Base-by-base conservation (phyloP, 2,113 vertebrate species). In the Polyodon spathula region DNA sequence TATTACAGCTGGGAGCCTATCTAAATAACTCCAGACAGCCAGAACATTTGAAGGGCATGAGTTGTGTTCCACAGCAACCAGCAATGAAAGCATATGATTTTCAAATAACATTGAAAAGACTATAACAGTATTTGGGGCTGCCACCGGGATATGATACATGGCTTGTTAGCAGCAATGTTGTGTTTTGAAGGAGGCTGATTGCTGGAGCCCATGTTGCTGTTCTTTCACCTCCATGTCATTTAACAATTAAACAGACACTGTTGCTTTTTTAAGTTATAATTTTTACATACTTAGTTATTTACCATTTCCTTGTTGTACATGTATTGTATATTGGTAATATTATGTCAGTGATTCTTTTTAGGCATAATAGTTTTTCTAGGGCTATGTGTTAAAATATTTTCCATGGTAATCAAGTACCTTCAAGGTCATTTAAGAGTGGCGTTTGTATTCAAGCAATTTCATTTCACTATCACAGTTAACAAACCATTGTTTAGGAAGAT, bases 11-110 rank as follows among this genome's bases (percentile, higher is more conserved):
- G 69, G 65, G 74, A 65, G 67, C 11, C 66, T 68, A 58, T 69
- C 64, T 71, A 66, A 71, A 68, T 59, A 61, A 61, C 69, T 70
- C 44, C 63, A 65, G 57, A 72, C 66, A 65, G 67, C 57, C 56
- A 53, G 68, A 72, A 73, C 37, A 52, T 77, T 71, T 79, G 73
- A 79, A 64, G 68, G 78, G 73, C 70, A 53, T n/a, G 65, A 14
- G 54, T 64, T 63, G 61, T 70, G 57, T 60, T 63, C 59, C 59
- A 10, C 16, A 54, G 56, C 64, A 66, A 16, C 42, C 60, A 63
- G 62, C 66, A 72, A 64, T 70, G 64, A 59, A 58, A 63, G 66
- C 61, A 40, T 68, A 6, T 66, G 67, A 67, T 70, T 72, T 73
- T 63, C 41, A 71, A 69, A 69, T 51, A 64, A 62, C 61, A 52